Percentiles rank a stretch among this genome's conserved stretches.
These are phyloP conservation scores for Tinamus major DNA, from an alignment of 2,797 vertebrate species.

Conservation along the genomic window DNA sequence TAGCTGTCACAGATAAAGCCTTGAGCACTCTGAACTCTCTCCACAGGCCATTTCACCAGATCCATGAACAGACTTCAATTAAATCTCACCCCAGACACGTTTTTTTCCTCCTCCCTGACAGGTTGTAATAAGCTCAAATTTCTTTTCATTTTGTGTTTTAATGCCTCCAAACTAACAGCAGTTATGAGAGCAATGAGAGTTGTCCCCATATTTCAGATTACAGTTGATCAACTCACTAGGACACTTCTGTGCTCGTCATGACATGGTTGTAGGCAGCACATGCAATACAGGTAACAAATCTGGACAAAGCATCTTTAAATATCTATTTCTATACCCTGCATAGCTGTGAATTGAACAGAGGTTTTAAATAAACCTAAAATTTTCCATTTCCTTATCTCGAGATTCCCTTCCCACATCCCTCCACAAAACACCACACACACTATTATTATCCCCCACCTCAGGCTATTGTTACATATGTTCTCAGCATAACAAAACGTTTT, in stretches of 20 bases:
- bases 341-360: not conserved
- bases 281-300: not conserved
- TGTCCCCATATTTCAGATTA: not conserved
- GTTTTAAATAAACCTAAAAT: conserved; percentile 2
- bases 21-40: not conserved
- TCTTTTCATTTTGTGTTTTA: not conserved
- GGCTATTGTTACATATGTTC: conserved; percentile 57
- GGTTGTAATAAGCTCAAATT: not conserved
- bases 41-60: not conserved
- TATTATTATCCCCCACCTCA: not conserved
- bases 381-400: conserved; percentile 49
- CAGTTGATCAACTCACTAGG: not conserved
- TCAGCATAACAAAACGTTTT: conserved; percentile 49
- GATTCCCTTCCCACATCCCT: not conserved
- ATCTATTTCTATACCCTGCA: not conserved
- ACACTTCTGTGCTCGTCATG: not conserved
- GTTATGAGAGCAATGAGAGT: not conserved
- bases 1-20: not conserved
- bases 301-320: not conserved
- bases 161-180: not conserved
- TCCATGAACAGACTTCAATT: not conserved
- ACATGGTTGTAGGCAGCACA: not conserved
- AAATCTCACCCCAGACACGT: not conserved
- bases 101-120: not conserved
- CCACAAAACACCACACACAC: conserved; percentile 16